A percentile compares a stretch with the other conserved stretches of the same genome.
These are phyloP conservation scores for Lepidostoma basale DNA, from an alignment of 1,140 invertebrate species.

Conservation along the genomic window DNA sequence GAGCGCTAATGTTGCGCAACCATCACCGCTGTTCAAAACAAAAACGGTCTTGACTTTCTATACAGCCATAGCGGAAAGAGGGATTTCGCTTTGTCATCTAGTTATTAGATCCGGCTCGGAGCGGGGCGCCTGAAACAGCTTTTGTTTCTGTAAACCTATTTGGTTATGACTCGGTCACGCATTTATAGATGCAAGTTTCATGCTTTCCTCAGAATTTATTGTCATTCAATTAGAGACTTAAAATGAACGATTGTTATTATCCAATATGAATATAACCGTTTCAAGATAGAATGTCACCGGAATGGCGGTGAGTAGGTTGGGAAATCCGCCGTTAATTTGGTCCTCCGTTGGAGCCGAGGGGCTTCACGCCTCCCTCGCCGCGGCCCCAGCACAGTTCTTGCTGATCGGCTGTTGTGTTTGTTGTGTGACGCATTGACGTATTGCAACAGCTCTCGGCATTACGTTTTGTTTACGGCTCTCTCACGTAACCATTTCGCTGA, in stretches of 20 bases:
- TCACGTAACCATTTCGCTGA: constrained; percentile 47
- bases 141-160: no score
- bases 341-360: neutral
- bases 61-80: constrained; percentile 4
- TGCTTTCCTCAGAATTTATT: no score
- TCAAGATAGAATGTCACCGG: no score
- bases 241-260: no score
- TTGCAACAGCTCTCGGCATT: constrained; percentile 28
- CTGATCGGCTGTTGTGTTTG: neutral
- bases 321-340: neutral
- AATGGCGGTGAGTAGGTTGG: no score
- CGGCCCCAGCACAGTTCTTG: neutral
- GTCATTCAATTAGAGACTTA: no score
- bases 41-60: constrained; percentile 40
- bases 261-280: no score
- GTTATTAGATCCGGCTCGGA: constrained; percentile 20
- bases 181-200: no score
- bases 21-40: constrained; percentile 17
- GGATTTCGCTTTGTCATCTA: constrained; percentile 8
- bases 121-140: no score
- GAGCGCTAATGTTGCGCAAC: constrained; percentile 33
- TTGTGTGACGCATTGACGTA: constrained; percentile 25
- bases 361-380: neutral
- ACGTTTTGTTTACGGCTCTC: constrained; percentile 32
- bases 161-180: no score